Base-by-base conservation (phyloP, 2,888 invertebrate genomes). In the Mechanitis mazaeus region DNA sequence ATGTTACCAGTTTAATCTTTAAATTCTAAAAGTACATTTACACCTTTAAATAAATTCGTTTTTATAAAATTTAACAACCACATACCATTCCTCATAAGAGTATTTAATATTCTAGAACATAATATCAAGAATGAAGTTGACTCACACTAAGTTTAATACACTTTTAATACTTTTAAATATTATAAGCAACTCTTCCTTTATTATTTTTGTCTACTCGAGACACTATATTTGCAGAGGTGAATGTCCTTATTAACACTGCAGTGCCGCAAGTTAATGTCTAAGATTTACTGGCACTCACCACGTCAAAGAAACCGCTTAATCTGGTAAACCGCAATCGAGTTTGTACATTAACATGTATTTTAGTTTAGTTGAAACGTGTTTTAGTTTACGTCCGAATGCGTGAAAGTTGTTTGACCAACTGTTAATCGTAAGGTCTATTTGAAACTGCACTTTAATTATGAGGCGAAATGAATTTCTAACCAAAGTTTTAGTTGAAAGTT, bases 231-330 rank as follows among this genome's bases (percentile, higher is more conserved):
- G 50, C 31, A 50, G 50, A 50, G 50, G 50, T 50, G 50, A 50
- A 50, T 50, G 50, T 3, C 50, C 50, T 50, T 50, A 50, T 50
- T 50, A 50, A 50, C 50, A 31, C 31, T 50, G 50, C 50, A 50
- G 50, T 31, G n/a, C 28, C 31, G 57, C 56, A 45, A 54, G 54
- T 56, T 57, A 59, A 59, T 55, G 58, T 62, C 46, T 54, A 53
- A 62, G 58, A 58, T 62, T 58, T 65, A 60, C 62, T 31, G 55
- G 31, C 50, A 50, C 46, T 33, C 53, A 46, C 28, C 56, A 33
- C 58, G 54, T 65, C 62, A 65, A 65, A 64, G 64, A 33, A 60
- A 33, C 64, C 64, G 42, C 60, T 50, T 59, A 62, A 58, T 58
- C 54, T 56, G 28, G 45, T 50, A 31, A n/a, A 20, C 64, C 61